Evolutionary conservation across 2,113 vertebrate species (phyloP).

Genomic region (Chroicocephalus ridibundus): DNA sequence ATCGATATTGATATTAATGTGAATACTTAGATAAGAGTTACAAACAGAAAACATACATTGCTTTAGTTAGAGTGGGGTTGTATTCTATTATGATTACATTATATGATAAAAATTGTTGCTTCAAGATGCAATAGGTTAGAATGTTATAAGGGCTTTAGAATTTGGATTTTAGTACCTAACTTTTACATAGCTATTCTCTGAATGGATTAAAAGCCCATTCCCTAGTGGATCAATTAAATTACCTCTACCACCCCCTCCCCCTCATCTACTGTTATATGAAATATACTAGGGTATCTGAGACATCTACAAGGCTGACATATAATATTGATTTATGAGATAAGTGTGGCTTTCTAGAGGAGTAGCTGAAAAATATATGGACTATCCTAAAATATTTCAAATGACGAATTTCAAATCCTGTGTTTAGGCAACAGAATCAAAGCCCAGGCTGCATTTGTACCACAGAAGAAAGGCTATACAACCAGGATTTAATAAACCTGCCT

Average conservation of each 20-base stretch:
- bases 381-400: not conserved
- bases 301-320: not conserved
- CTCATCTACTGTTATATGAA: not conserved
- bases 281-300: not conserved
- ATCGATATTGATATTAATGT: not conserved
- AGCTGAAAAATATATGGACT: not conserved
- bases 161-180: not conserved
- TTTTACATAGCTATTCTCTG: not conserved
- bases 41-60: not conserved
- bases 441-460: not conserved
- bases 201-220: not conserved
- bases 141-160: not conserved
- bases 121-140: not conserved
- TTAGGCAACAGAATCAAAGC: not conserved
- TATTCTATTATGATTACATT: not conserved
- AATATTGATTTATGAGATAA: not conserved
- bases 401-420: not conserved
- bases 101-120: not conserved
- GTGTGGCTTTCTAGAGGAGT: not conserved
- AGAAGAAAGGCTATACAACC: not conserved
- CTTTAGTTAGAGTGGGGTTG: not conserved
- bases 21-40: not conserved
- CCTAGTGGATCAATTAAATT: not conserved
- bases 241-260: rapidly evolving
- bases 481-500: not conserved